These are phyloP conservation scores for Microcaecilia unicolor DNA, from an alignment of 2,797 vertebrate genomes.

Conservation along the genomic window DNA sequence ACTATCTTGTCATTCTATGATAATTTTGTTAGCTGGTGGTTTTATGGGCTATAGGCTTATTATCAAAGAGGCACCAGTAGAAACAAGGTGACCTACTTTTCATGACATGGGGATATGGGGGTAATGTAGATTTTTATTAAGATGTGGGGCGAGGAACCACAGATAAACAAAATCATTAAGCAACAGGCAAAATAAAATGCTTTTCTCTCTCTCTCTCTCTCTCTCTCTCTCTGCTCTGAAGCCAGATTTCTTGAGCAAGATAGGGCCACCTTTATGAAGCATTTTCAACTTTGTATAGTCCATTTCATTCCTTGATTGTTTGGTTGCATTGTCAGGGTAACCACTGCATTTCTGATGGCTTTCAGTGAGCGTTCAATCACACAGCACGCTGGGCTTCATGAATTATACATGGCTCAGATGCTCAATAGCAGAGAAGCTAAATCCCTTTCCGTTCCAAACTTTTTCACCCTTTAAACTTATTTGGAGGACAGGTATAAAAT, in stretches of 20 bases:
- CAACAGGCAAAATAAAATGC: neutral
- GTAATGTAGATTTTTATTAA: neutral
- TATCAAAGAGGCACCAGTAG: neutral
- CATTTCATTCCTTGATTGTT: constrained; percentile 5
- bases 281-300: neutral
- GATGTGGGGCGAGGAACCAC: neutral
- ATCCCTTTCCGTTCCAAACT: too few species aligned
- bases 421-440: too few species aligned
- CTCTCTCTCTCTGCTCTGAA: neutral
- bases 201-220: too few species aligned
- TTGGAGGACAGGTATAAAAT: too few species aligned
- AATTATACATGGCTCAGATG: constrained; percentile 10
- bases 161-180: neutral
- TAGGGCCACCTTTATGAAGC: neutral
- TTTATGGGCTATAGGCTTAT: neutral
- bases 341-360: neutral
- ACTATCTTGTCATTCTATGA: too few species aligned
- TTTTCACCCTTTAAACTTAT: too few species aligned
- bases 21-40: too few species aligned
- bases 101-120: neutral
- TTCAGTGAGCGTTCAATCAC: constrained; percentile 4
- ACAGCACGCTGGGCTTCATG: constrained; percentile 4
- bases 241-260: neutral
- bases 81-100: neutral
- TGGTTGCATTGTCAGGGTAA: neutral